Conservation (phyloP, 2,888 invertebrate species). For the Invenusta paracnida region DNA sequence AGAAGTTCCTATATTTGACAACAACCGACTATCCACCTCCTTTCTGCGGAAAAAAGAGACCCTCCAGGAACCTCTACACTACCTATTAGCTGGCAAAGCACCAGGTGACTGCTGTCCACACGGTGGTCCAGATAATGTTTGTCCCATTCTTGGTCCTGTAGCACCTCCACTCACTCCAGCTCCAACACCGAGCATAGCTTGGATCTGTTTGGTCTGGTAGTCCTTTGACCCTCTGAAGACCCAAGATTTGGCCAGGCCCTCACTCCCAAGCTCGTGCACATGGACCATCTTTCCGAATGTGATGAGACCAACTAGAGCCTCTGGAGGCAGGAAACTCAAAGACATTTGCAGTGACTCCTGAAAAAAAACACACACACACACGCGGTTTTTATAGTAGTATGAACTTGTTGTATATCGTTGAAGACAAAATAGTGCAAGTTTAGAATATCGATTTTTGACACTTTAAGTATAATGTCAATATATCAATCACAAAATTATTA, state of each 20-base stretch:
- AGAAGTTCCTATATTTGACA: too few species aligned
- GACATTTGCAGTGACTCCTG: conserved; percentile 90
- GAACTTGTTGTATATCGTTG: too few species aligned
- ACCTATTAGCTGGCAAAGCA: conserved; percentile 54
- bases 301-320: conserved; percentile 88
- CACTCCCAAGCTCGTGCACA: conserved; percentile 86
- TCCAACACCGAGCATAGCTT: conserved; percentile 61
- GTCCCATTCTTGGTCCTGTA: conserved; percentile 42
- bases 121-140: too few species aligned
- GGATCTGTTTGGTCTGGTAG: conserved; percentile 86
- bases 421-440: too few species aligned
- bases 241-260: conserved; percentile 90
- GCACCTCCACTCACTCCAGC: conserved; percentile 47
- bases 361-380: too few species aligned
- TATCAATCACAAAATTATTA: too few species aligned
- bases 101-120: conserved; percentile 54
- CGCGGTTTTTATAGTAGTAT: too few species aligned
- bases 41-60: too few species aligned
- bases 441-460: too few species aligned
- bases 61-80: too few species aligned
- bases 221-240: conserved; percentile 98
- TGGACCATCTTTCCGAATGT: conserved; percentile 98
- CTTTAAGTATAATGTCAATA: too few species aligned
- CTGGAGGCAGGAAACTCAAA: conserved; percentile 84
- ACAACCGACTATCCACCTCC: too few species aligned